Evolutionary conservation across 2,888 invertebrate genomes (phyloP).

Genomic region (Nebria salina): DNA sequence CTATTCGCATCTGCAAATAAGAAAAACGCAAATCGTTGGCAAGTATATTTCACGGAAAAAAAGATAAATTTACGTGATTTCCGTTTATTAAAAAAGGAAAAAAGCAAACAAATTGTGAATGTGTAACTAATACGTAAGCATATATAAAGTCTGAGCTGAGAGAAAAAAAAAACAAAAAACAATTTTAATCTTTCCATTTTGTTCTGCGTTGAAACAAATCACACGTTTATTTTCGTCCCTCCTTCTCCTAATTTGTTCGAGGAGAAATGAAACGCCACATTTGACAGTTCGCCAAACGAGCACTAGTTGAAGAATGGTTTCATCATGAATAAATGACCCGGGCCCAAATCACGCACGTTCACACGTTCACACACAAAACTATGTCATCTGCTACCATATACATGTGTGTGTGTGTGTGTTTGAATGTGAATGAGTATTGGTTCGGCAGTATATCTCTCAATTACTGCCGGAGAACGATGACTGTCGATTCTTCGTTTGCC

Average conservation of each 20-base stretch:
- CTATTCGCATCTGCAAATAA: conserved; percentile 33
- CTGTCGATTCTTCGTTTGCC: conserved; percentile 5
- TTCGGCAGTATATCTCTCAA: conserved; percentile 28
- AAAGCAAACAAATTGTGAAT: background rate
- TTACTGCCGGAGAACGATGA: conserved; percentile 22
- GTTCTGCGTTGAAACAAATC: background rate
- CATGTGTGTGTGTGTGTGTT: background rate
- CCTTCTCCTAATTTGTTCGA: background rate
- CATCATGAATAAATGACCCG: conserved; percentile 17
- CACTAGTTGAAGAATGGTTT: background rate
- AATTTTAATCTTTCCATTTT: background rate
- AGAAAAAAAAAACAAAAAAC: background rate
- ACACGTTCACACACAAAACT: background rate
- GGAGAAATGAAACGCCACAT: conserved; percentile 11
- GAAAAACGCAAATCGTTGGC: background rate
- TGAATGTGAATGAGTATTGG: background rate
- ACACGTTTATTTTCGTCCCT: conserved; percentile 8
- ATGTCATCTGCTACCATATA: background rate
- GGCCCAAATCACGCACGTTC: background rate
- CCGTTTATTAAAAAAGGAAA: background rate
- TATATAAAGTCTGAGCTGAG: background rate
- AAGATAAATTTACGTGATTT: too few relatives aligned
- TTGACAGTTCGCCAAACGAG: conserved; percentile 28
- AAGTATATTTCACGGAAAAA: background rate
- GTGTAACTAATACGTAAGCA: background rate